Conservation (phyloP, 2,888 invertebrate species). For the Orthosia gothica region DNA sequence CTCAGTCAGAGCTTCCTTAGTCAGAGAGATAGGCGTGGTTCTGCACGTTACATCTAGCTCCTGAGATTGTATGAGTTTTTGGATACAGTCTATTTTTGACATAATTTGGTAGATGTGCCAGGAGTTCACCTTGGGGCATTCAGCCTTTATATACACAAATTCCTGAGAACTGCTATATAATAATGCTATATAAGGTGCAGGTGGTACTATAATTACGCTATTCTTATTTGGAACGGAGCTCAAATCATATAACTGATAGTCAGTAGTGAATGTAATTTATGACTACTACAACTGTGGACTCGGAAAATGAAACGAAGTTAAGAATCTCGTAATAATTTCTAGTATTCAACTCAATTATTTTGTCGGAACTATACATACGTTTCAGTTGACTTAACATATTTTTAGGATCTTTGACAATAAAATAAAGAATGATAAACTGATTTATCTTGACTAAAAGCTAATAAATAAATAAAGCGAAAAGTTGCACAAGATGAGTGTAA, state of each 20-base stretch:
- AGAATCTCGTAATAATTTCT: constrained; percentile 6
- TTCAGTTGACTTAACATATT: too few relatives aligned
- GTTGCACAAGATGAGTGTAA: neutral
- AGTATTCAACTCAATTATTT: too few relatives aligned
- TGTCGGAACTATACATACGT: too few relatives aligned
- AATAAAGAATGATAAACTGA: too few relatives aligned
- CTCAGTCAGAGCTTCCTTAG: constrained; percentile 5
- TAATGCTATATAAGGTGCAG: too few relatives aligned
- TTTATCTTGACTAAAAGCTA: too few relatives aligned
- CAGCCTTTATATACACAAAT: constrained; percentile 9
- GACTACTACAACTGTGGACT: constrained; percentile 12
- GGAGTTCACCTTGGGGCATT: constrained; percentile 9
- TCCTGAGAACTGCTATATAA: neutral
- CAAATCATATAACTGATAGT: constrained; percentile 3
- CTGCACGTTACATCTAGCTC: constrained; percentile 3
- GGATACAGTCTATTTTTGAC: constrained; percentile 1
- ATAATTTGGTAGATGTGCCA: neutral
- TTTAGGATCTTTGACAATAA: too few relatives aligned
- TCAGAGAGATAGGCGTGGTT: too few relatives aligned
- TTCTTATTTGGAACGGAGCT: neutral
- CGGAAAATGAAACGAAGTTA: constrained; percentile 2
- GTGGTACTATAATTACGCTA: constrained; percentile 2
- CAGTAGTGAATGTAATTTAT: constrained; percentile 8
- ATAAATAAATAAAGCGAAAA: too few relatives aligned
- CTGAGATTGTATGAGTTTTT: constrained; percentile 11